Evolutionary conservation across 2,113 vertebrate genomes (phyloP), one percentile per base, ranked within the genome.

Genomic region (Phylloscopus whistleri): DNA sequence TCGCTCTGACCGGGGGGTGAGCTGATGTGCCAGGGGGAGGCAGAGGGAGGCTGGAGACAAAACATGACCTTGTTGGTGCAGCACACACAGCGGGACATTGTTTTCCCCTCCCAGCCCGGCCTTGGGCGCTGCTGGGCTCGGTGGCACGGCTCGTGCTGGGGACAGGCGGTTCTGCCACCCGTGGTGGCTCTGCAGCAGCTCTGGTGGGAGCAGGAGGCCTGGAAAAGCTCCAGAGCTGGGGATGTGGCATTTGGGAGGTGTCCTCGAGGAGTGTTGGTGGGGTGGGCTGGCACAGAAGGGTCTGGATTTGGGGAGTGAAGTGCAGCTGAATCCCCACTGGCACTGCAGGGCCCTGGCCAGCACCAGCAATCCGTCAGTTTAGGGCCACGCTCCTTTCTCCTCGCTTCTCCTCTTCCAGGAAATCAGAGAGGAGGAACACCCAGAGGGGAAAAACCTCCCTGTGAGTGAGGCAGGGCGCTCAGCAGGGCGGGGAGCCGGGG

Each of bases 1-100:
- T 92, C 10, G 2, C 90, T 87, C 53, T 4, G 3, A 3, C 13
- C 37, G 37, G 84, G 76, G 77, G 86, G 46, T 27, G 95, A 93
- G 89, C 84, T 43, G 91, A 39, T 91, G 94, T 4, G 85, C 79
- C 1, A 1, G 17, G 14, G 43, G 21, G 35, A 62, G n/a, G 68
- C 23, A 26, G 59, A 78, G 84, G 82, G 75, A 94, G 94, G 80
- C 19, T 6, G 7, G 89, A 96, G 96, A 96, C 97, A 97, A 96
- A 97, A 97, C 95, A 97, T 95, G 95, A 95, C 96, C 97, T 97
- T 96, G 96, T 92, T 94, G 87, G 80, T 3, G 41, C 19, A 33
- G 62, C 72, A 2, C 83, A 48, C 89, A 95, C 93, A 94, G 83
- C 89, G 1, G 67, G 77, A 90, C 78, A 72, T 97, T 96, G 96